Percentiles rank a stretch among this genome's conserved stretches.
These are phyloP conservation scores for Adelognathus sp. DNA, from an alignment of 2,888 invertebrate species.

Conservation along the genomic window DNA sequence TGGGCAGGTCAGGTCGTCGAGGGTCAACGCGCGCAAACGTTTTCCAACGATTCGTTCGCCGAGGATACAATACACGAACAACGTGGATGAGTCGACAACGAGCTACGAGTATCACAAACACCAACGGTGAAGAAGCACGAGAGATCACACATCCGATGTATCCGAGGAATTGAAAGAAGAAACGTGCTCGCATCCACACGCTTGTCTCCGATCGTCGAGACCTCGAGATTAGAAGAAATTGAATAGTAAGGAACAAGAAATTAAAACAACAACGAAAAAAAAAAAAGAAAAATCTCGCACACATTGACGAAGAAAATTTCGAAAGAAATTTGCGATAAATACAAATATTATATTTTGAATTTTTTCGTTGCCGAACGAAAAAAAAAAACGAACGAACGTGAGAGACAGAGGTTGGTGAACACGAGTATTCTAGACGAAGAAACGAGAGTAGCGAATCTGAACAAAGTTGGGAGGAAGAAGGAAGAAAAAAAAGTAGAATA, in stretches of 20 bases:
- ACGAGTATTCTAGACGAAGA: constrained; percentile 51
- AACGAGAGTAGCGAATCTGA: constrained; percentile 9
- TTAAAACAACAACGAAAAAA: too few relatives aligned
- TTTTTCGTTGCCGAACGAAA: neutral
- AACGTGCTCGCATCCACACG: neutral
- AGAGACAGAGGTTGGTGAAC: constrained; percentile 51
- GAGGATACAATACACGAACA: neutral
- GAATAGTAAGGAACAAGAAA: too few relatives aligned
- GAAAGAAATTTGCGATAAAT: neutral
- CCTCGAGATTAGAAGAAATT: constrained; percentile 12
- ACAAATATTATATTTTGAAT: neutral
- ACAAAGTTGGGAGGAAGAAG: constrained; percentile 27
- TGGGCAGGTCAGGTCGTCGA: constrained; percentile 57
- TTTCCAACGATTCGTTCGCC: neutral
- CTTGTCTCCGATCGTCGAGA: constrained; percentile 5
- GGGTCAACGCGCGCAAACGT: neutral
- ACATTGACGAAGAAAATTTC: neutral
- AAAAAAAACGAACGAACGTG: constrained; percentile 35
- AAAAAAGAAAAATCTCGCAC: neutral
- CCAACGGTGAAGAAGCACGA: neutral
- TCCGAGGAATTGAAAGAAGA: constrained; percentile 13
- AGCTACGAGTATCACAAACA: neutral
- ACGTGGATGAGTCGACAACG: neutral
- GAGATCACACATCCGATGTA: neutral
- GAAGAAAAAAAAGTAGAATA: constrained; percentile 59